Conservation (phyloP, 2,888 invertebrate genomes). For the Odontocolon sp. region DNA sequence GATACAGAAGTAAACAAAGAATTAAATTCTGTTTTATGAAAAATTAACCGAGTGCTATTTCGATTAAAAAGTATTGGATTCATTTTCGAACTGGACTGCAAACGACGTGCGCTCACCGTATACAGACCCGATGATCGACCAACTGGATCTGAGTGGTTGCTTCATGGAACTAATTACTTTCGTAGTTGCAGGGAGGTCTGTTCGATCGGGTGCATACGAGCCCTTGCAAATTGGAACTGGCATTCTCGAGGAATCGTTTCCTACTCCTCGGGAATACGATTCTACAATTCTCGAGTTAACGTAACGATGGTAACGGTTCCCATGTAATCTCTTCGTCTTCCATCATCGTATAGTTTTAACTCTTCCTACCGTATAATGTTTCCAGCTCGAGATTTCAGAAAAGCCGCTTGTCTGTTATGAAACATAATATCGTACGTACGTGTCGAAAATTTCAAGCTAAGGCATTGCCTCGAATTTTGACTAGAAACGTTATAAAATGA, state of each 20-base stretch:
- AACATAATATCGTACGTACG: conserved; percentile 28
- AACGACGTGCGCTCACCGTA: neutral
- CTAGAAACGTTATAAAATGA: neutral
- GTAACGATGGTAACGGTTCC: neutral
- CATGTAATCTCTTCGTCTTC: neutral
- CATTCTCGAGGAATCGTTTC: conserved; percentile 16
- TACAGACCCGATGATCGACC: conserved; percentile 33
- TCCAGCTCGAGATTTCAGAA: neutral
- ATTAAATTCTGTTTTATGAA: too few species aligned
- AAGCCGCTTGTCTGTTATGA: neutral
- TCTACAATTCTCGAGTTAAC: conserved; percentile 27
- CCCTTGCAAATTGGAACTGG: conserved; percentile 37
- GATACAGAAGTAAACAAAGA: too few species aligned
- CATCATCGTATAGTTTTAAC: neutral
- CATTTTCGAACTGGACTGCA: neutral
- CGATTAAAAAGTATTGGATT: neutral
- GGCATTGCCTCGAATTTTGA: neutral
- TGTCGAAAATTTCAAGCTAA: conserved; percentile 8
- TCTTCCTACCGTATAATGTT: neutral
- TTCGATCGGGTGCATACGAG: conserved; percentile 32
- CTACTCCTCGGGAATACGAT: conserved; percentile 1
- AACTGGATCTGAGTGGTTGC: conserved; percentile 35
- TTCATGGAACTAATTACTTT: conserved; percentile 53
- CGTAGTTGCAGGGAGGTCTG: conserved; percentile 29
- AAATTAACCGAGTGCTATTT: too few species aligned